A percentile compares a stretch with the other conserved stretches of the same genome.
Evolutionary conservation across 2,888 invertebrate genomes (phyloP).

Genomic region (Calameuta pallipes): DNA sequence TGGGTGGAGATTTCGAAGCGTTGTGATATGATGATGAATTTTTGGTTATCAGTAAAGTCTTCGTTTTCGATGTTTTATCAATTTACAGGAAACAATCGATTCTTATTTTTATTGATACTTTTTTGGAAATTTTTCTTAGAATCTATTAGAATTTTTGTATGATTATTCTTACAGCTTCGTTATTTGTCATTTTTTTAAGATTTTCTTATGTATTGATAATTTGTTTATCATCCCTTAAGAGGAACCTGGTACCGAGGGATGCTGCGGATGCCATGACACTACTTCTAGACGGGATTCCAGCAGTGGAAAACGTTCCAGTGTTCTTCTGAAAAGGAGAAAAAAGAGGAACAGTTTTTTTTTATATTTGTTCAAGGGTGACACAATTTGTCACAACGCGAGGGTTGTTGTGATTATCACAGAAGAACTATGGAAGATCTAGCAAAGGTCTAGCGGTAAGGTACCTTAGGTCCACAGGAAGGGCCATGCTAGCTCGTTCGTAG

Average conservation of each 20-base stretch:
- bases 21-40: slow-evolving; percentile 55
- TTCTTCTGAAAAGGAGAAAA: neutral
- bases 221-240: neutral
- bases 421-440: neutral
- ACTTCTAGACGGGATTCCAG: neutral
- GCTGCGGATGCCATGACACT: neutral
- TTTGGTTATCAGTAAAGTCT: slow-evolving; percentile 51
- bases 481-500: slow-evolving; percentile 45
- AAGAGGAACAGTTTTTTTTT: neutral
- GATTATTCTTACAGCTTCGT: neutral
- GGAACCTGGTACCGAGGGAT: neutral
- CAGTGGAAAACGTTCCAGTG: neutral
- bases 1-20: slow-evolving; percentile 15
- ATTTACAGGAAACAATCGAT: neutral
- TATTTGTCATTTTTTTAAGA: neutral
- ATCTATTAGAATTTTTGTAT: neutral
- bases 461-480: neutral
- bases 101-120: neutral
- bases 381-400: neutral
- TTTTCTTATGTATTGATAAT: neutral
- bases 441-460: neutral
- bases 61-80: slow-evolving; percentile 41
- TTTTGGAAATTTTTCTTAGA: neutral
- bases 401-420: neutral
- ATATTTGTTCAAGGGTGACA: neutral